Conservation (phyloP, 2,888 invertebrate species). For the Andricus curvator region DNA sequence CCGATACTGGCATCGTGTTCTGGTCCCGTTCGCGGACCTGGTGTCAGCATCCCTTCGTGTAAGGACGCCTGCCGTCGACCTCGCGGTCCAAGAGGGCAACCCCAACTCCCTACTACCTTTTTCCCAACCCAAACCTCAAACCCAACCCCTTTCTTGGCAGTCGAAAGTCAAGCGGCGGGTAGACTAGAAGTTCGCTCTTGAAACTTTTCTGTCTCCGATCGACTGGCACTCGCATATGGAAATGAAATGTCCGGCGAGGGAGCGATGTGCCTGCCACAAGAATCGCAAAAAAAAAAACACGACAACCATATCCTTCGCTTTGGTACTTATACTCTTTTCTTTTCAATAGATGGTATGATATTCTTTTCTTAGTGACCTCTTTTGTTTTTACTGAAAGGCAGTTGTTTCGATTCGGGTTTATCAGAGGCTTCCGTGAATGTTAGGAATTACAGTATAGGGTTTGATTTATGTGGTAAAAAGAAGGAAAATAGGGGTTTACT, state of each 20-base stretch:
- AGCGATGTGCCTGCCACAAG: slow-evolving; percentile 9
- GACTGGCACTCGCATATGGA: slow-evolving; percentile 54
- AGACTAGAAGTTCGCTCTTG: slow-evolving; percentile 42
- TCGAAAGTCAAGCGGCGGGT: slow-evolving; percentile 51
- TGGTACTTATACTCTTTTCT: not conserved
- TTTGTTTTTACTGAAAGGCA: not conserved
- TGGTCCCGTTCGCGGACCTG: slow-evolving; percentile 40
- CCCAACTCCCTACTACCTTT: not conserved
- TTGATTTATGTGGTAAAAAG: no score
- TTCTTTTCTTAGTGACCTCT: not conserved
- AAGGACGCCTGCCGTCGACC: slow-evolving; percentile 15
- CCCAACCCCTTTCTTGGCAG: slow-evolving; percentile 47
- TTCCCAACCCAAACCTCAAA: slow-evolving; percentile 28
- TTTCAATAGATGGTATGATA: not conserved
- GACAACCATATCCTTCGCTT: slow-evolving; percentile 23
- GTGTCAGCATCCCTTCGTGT: slow-evolving; percentile 26
- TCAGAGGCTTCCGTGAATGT: not conserved
- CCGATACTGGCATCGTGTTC: slow-evolving; percentile 34
- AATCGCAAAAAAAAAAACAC: not conserved
- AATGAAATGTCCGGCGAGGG: slow-evolving; percentile 45
- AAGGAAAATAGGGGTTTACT: no score
- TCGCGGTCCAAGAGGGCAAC: slow-evolving; percentile 2
- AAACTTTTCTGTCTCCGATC: slow-evolving; percentile 54
- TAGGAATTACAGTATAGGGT: not conserved
- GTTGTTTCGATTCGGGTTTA: not conserved